Base-by-base conservation (phyloP, 2,888 invertebrate genomes). In the Drosophila neonasuta region DNA sequence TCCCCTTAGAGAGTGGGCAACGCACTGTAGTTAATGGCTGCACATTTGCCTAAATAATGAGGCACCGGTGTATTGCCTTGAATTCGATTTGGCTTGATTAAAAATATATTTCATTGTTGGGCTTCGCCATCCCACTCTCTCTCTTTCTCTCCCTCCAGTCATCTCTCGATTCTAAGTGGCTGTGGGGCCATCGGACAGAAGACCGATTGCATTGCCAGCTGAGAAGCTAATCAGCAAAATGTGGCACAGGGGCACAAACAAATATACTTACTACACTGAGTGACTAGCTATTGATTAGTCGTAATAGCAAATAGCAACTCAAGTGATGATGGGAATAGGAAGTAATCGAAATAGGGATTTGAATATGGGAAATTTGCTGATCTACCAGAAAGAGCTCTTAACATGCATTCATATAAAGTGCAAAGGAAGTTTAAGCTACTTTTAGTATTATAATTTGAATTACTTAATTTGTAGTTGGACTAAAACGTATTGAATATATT, bases 21-120 rank as follows among this genome's bases (percentile, higher is more conserved):
- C 65, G 45, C 77, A 57, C 59, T 79, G 87, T 86, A 86, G 83
- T 86, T 84, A 84, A 84, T 84, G 83, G 83, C 78, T 69, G 71
- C 62, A 85, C 87, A 84, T 86, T 84, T 84, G 85, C 85, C 83
- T 84, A 84, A 84, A 84, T 84, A 84, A 84, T 86, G 83, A 84
- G 87, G 59, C 86, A 86, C 87, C 87, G 87, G 82, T 80, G 83
- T 78, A 84, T 84, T 82, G 86, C 84, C 77, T 81, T 75, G 86
- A 80, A 86, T 82, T 85, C 83, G 87, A 84, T 84, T 81, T 86
- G 70, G 81, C 86, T 81, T 86, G 83, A 84, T 84, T 84, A 84
- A 84, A 84, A 84, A 78, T 81, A 84, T 84, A 85, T 84, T 85
- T 84, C 87, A 84, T 84, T 86, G 77, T 81, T 74, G 65, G 60